Conservation (phyloP, 2,888 invertebrate genomes). For the Serripes groenlandicus region DNA sequence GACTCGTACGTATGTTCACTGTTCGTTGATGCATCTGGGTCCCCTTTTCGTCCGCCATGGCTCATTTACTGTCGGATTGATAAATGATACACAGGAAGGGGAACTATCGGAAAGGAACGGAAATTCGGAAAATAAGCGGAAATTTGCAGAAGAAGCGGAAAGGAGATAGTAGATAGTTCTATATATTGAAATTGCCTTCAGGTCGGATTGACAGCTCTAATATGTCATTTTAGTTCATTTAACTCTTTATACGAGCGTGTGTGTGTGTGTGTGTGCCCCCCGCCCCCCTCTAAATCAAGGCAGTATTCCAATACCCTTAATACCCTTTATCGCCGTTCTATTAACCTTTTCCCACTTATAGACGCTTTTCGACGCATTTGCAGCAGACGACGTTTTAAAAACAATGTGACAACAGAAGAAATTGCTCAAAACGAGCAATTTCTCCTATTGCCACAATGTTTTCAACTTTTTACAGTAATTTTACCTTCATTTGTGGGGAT, state of each 20-base stretch:
- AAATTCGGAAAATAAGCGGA: conserved; percentile 16
- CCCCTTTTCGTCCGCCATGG: too few relatives aligned
- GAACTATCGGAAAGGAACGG: conserved; percentile 12
- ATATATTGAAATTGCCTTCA: conserved; percentile 12
- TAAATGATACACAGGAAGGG: conserved; percentile 50
- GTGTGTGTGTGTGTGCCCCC: too few relatives aligned
- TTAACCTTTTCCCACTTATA: too few relatives aligned
- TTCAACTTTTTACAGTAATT: not conserved
- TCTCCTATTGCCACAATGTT: not conserved
- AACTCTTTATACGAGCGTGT: too few relatives aligned
- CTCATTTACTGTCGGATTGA: conserved; percentile 54
- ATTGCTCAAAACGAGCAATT: not conserved
- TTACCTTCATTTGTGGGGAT: too few relatives aligned
- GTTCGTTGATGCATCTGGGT: too few relatives aligned
- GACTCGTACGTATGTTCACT: too few relatives aligned
- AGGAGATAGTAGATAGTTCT: conserved; percentile 17
- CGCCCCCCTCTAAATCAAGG: too few relatives aligned
- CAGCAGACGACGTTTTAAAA: not conserved
- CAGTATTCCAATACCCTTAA: too few relatives aligned
- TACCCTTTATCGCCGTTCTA: too few relatives aligned
- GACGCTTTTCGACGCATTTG: too few relatives aligned
- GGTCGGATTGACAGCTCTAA: not conserved
- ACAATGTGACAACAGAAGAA: not conserved
- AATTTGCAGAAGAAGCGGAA: conserved; percentile 26
- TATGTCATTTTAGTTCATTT: conserved; percentile 2